Base-by-base conservation (phyloP, 2,888 invertebrate genomes). In the Xiphydria camelus region DNA sequence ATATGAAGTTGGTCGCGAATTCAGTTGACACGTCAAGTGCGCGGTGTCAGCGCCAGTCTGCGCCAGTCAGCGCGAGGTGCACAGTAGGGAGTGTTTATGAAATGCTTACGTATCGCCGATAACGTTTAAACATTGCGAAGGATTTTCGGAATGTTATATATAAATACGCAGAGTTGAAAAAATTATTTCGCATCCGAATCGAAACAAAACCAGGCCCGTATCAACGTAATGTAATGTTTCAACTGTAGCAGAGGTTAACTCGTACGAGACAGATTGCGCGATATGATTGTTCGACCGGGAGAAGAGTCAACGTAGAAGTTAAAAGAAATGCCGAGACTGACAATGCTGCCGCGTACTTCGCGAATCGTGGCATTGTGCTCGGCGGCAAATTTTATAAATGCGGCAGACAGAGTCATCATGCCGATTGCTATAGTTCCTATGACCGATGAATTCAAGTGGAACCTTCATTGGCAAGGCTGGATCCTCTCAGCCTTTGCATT, bases 351-450 rank as follows among this genome's bases (percentile, higher is more conserved):
- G 39, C 76, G 80, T 49, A 81, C 81, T 1, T 80, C 82, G 41
- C 77, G 80, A 41, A 81, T 83, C 46, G 82, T 88, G 35, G 84
- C 83, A 38, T 71, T 88, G 54, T 88, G 87, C 69, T 85, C 86
- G 17, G 76, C 83, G 35, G 88, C 88, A 34, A 88, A 88, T 74
- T 87, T 88, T 63, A 87, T 88, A 60, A 88, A 88, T 72, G 84
- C 88, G 37, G 88, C 88, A 3, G 88, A 88, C 73, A 76, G 88
- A 46, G 86, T 88, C 4, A 84, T 88, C 41, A 88, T 88, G 88
- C 88, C 88, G 1, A 86, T 88, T 45, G 86, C 88, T 15, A 87
- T 88, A 46, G 82, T 88, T 22, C 85, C 83, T 3, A 87, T 88
- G 87, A 82, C 86, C 1, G 83, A 85, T 66, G 79, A 85, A 64